Evolutionary conservation across 2,888 invertebrate species (phyloP).

Genomic region (Phlogophora meticulosa): DNA sequence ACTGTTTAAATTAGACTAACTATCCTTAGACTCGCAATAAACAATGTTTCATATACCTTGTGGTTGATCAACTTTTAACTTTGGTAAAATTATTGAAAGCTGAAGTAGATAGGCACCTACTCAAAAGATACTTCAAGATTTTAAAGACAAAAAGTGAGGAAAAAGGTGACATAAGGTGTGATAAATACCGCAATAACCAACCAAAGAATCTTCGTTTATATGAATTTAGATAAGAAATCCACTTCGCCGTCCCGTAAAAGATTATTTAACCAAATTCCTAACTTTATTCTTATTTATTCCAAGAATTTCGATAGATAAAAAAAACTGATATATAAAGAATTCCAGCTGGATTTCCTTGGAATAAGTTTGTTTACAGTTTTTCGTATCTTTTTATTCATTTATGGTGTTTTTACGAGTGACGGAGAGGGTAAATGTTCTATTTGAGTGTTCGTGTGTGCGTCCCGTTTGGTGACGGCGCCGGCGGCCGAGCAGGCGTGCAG

Average conservation of each 20-base stretch:
- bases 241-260: constrained; percentile 20
- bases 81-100: constrained; percentile 4
- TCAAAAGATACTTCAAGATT: background rate
- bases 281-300: constrained; percentile 40
- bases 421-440: constrained; percentile 63
- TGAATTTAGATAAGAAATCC: constrained; percentile 37
- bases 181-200: constrained; percentile 13
- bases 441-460: constrained; percentile 66
- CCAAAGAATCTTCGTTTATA: constrained; percentile 10
- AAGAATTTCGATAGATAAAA: constrained; percentile 51
- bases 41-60: constrained; percentile 18
- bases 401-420: constrained; percentile 67
- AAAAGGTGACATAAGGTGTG: background rate
- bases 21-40: constrained; percentile 18
- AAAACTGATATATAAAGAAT: constrained; percentile 46
- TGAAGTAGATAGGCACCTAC: background rate
- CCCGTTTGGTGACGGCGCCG: constrained; percentile 62
- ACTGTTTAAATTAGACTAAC: constrained; percentile 18
- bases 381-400: constrained; percentile 65
- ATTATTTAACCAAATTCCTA: constrained; percentile 33
- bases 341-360: constrained; percentile 46
- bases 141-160: constrained; percentile 2
- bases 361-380: constrained; percentile 64
- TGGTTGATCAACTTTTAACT: constrained; percentile 16
- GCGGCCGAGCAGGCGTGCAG: constrained; percentile 6